Evolutionary conservation across 2,113 vertebrate species (phyloP).

Genomic region (Cygnus atratus): DNA sequence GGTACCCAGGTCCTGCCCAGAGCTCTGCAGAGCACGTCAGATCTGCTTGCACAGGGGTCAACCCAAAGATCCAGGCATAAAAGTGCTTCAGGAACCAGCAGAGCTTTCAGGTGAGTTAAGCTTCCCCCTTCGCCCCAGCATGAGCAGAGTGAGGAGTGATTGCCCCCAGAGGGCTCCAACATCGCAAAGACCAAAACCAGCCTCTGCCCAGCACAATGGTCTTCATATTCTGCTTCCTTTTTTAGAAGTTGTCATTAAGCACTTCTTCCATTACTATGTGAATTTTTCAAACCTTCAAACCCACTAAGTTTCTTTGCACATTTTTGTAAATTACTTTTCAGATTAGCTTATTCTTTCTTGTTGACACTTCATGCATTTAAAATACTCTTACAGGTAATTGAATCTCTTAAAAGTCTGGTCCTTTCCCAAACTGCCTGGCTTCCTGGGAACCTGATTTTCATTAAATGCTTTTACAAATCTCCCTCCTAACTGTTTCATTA

Average conservation of each 20-base stretch:
- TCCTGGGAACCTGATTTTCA: not conserved
- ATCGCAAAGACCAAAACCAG: not conserved
- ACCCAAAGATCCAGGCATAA: not conserved
- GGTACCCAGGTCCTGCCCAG: accelerated
- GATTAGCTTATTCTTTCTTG: not conserved
- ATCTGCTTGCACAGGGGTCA: not conserved
- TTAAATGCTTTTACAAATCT: not conserved
- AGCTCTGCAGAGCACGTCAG: not conserved
- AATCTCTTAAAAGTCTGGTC: not conserved
- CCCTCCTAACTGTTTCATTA: not conserved
- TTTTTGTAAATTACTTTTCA: not conserved
- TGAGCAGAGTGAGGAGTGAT: accelerated
- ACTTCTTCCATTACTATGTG: not conserved
- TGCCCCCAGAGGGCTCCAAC: accelerated
- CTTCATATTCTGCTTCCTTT: not conserved
- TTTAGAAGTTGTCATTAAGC: not conserved
- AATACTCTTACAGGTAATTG: not conserved
- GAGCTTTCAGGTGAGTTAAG: not conserved
- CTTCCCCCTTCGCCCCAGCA: not conserved
- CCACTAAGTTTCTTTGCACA: not conserved
- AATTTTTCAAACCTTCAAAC: not conserved
- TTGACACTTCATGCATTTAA: not conserved
- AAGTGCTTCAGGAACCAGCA: not conserved
- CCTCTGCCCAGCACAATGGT: not conserved
- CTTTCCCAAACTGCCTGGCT: not conserved